Conservation (phyloP, 2,797 vertebrate species). For the Neosilurus hyrtlii region DNA sequence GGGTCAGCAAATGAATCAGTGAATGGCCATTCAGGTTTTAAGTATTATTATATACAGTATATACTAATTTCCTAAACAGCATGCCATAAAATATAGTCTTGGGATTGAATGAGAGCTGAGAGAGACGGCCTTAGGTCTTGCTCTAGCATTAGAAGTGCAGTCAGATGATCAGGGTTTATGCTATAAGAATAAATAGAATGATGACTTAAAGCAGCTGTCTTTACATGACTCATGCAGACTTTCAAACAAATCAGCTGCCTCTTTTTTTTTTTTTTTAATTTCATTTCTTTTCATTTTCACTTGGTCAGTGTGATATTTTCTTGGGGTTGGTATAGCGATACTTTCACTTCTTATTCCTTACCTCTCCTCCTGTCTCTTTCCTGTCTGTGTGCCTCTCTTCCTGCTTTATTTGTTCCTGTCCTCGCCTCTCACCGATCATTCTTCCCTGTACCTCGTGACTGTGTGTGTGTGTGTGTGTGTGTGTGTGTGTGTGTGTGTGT, state of each 20-base stretch:
- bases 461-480: slow-evolving; percentile 40
- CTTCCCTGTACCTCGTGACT: slow-evolving; percentile 49
- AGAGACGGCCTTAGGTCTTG: background rate
- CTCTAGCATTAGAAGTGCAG: background rate
- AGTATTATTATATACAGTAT: no score
- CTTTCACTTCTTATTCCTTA: slow-evolving; percentile 46
- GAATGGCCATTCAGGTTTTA: no score
- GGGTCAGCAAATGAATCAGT: no score
- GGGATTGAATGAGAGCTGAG: background rate
- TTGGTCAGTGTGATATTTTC: slow-evolving; percentile 4
- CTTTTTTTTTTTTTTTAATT: background rate
- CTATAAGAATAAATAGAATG: slow-evolving; percentile 34
- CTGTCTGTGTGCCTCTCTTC: slow-evolving; percentile 37
- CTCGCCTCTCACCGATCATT: slow-evolving; percentile 15
- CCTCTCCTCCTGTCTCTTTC: slow-evolving; percentile 32
- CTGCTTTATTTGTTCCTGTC: slow-evolving; percentile 37
- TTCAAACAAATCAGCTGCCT: background rate
- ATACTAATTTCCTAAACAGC: no score
- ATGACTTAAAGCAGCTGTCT: slow-evolving; percentile 27
- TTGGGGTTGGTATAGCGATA: background rate
- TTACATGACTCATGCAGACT: background rate
- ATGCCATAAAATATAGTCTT: no score
- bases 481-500: slow-evolving; percentile 47
- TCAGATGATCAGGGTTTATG: slow-evolving; percentile 16
- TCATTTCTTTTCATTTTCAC: background rate